phyloP scores from a whole-genome alignment of 2,888 invertebrate genomes.

The Tiliacea citrago region DNA sequence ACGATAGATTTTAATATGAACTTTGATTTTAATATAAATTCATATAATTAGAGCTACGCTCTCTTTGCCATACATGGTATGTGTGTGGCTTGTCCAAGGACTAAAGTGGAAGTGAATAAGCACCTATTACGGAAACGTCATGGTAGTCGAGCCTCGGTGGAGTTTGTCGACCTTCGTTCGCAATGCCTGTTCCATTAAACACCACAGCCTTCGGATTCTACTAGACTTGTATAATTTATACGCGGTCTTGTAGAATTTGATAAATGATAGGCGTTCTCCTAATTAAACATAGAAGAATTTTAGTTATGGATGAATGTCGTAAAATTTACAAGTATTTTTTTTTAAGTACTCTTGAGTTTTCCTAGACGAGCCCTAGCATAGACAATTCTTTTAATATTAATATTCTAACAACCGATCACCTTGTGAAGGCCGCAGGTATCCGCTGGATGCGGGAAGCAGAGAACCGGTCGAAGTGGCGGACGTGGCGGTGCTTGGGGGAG shows the following conservation, averaged over 20 bases:
- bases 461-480: too few species aligned
- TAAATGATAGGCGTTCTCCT: conserved; percentile 6
- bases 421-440: too few species aligned
- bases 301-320: neutral
- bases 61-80: conserved; percentile 23
- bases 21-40: neutral
- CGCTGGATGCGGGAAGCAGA: too few species aligned
- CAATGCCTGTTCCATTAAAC: conserved; percentile 71
- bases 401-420: conserved; percentile 2
- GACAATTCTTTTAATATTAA: conserved; percentile 9
- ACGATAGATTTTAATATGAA: neutral
- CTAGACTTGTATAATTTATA: conserved; percentile 61
- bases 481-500: too few species aligned
- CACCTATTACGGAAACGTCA: conserved; percentile 76
- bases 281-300: conserved; percentile 1
- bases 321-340: neutral
- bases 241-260: conserved; percentile 1
- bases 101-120: conserved; percentile 72
- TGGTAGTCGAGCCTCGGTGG: conserved; percentile 67
- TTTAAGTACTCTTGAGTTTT: neutral
- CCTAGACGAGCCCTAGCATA: conserved; percentile 1
- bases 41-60: conserved; percentile 5
- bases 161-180: conserved; percentile 84
- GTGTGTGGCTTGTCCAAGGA: conserved; percentile 61
- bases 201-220: conserved; percentile 64